phyloP scores from a whole-genome alignment of 1,140 invertebrate species.

The Drosophila biarmipes region DNA sequence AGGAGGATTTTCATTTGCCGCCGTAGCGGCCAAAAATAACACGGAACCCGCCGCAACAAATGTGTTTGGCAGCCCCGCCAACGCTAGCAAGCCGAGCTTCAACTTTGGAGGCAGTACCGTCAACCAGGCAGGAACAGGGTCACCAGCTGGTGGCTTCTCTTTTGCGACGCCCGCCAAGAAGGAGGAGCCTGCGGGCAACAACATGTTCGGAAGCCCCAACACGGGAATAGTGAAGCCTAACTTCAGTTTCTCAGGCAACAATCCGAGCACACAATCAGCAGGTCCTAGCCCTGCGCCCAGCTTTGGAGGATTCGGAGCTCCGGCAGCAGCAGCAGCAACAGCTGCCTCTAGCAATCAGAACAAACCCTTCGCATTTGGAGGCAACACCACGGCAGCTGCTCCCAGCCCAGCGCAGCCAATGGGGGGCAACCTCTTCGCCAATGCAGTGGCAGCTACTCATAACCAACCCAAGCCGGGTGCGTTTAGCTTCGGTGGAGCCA shows the following conservation, averaged over 20 bases:
- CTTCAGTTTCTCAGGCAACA: conserved; percentile 17
- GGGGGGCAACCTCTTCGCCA: conserved; percentile 59
- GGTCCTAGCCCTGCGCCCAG: not conserved
- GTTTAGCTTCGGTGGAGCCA: conserved; percentile 41
- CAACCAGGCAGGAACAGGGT: conserved; percentile 5
- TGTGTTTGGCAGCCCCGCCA: conserved; percentile 31
- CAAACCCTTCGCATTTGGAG: conserved; percentile 66
- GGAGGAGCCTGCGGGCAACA: conserved; percentile 5
- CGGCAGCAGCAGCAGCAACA: not conserved
- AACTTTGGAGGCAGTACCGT: conserved; percentile 39
- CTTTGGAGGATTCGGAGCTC: conserved; percentile 52
- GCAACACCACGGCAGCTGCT: conserved; percentile 4
- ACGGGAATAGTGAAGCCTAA: conserved; percentile 17
- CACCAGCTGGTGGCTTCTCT: conserved; percentile 23
- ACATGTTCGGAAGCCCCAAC: conserved; percentile 22
- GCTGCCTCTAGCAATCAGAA: conserved; percentile 10
- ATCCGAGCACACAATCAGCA: conserved; percentile 2
- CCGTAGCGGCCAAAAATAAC: conserved; percentile 22
- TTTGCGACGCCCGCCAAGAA: conserved; percentile 12
- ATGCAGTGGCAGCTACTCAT: conserved; percentile 45
- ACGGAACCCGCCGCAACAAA: conserved; percentile 14
- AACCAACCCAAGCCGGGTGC: conserved; percentile 40
- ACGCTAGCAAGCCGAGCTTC: conserved; percentile 38
- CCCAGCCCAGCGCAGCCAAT: conserved; percentile 4
- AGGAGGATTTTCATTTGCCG: conserved; percentile 59